Percentiles rank a stretch among this genome's conserved stretches.
Conservation (phyloP, 2,888 invertebrate species). For the Venustoraphidia nigricollis region DNA sequence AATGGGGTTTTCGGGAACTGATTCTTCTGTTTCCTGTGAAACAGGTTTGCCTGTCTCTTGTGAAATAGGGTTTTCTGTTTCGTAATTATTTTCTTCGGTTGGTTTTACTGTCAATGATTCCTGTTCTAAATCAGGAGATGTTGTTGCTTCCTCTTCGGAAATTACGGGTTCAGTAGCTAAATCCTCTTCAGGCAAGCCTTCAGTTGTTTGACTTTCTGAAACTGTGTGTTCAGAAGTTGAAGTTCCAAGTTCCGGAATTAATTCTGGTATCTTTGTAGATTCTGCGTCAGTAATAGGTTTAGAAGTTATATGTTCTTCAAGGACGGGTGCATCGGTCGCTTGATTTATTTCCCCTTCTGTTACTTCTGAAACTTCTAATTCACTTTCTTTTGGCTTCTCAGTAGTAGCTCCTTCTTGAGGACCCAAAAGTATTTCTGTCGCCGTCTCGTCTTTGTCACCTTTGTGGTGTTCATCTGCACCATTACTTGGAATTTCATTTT, state of each 20-base stretch:
- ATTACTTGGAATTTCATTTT: neutral
- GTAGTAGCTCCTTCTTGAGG: too few relatives aligned
- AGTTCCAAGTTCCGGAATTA: too few relatives aligned
- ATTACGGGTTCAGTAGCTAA: neutral
- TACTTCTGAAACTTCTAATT: neutral
- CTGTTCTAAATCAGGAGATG: neutral
- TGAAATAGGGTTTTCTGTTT: neutral
- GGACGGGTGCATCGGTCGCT: neutral
- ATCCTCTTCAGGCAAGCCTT: conserved; percentile 4
- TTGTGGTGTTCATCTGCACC: neutral
- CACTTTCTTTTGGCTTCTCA: neutral
- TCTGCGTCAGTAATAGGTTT: too few relatives aligned
- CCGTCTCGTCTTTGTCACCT: neutral
- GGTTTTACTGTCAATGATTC: neutral
- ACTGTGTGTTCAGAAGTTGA: neutral
- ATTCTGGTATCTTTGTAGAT: too few relatives aligned
- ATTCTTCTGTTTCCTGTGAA: conserved; percentile 4
- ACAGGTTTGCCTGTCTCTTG: conserved; percentile 1
- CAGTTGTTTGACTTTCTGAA: conserved; percentile 4
- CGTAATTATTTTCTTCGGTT: neutral
- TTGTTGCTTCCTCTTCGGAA: neutral
- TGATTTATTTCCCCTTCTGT: neutral
- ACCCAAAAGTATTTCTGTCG: too few relatives aligned
- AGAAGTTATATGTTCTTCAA: conserved; percentile 1
- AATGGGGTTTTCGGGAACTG: conserved; percentile 1